These are phyloP conservation scores for Cerastis leucographa DNA, from an alignment of 2,888 invertebrate species.

Conservation along the genomic window DNA sequence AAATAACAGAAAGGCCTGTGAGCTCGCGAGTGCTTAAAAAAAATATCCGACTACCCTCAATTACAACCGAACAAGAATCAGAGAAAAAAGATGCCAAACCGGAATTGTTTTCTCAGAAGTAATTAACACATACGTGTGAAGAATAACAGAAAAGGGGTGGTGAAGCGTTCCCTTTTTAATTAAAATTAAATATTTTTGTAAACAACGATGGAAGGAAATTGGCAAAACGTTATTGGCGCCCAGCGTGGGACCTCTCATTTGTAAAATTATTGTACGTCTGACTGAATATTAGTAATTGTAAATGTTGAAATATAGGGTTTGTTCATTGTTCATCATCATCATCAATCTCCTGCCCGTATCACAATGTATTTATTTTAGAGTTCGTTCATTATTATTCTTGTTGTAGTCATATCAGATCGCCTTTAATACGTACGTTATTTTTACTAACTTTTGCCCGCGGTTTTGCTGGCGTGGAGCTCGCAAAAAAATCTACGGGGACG, in stretches of 20 bases:
- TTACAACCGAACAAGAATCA: slow-evolving; percentile 5
- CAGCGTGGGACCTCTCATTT: slow-evolving; percentile 39
- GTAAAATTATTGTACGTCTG: neutral
- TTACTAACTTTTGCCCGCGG: neutral
- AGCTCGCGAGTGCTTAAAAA: neutral
- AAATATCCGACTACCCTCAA: slow-evolving; percentile 16
- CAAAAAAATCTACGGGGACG: neutral
- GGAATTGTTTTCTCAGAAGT: slow-evolving; percentile 22
- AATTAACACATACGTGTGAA: slow-evolving; percentile 48
- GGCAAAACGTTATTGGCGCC: slow-evolving; percentile 41
- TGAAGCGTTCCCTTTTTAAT: slow-evolving; percentile 37
- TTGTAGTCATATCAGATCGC: neutral
- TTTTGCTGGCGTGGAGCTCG: neutral
- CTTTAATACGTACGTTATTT: neutral
- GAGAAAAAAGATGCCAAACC: neutral
- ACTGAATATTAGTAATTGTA: neutral
- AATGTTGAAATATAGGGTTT: neutral
- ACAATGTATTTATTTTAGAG: too few relatives aligned
- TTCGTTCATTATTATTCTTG: too few relatives aligned
- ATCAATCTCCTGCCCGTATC: too few relatives aligned
- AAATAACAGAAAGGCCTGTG: neutral
- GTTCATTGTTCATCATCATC: too few relatives aligned
- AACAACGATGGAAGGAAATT: slow-evolving; percentile 18
- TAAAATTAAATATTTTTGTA: slow-evolving; percentile 40
- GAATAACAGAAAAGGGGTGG: slow-evolving; percentile 13